A percentile compares a stretch with the other conserved stretches of the same genome.
phyloP scores from a whole-genome alignment of 2,888 invertebrate species.

The Machimus atricapillus region DNA sequence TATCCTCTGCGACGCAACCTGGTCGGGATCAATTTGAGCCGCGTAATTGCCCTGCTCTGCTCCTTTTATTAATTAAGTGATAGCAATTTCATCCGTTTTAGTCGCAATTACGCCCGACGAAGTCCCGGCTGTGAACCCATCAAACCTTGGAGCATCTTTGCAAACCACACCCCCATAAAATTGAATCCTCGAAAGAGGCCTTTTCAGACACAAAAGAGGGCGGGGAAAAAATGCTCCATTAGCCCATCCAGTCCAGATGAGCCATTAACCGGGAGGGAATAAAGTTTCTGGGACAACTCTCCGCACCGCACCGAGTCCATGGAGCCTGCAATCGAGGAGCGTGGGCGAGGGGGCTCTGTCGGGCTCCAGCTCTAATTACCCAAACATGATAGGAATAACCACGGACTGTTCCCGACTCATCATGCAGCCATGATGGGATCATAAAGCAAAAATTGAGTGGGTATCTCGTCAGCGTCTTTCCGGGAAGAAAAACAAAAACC shows the following conservation, averaged over 20 bases:
- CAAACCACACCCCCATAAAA: not conserved
- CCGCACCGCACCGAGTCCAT: not conserved
- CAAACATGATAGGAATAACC: slow-evolving; percentile 11
- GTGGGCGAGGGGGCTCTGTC: not conserved
- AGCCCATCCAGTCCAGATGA: not conserved
- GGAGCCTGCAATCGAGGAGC: not conserved
- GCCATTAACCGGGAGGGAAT: not conserved
- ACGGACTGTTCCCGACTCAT: not conserved
- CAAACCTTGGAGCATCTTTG: not conserved
- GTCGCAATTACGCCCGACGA: not conserved
- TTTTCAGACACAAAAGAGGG: not conserved
- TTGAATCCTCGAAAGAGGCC: not conserved
- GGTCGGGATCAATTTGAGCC: not conserved
- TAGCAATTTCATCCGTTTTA: not conserved
- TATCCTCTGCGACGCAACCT: not conserved
- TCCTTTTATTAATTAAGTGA: slow-evolving; percentile 11
- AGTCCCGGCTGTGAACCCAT: not conserved
- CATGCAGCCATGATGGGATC: slow-evolving; percentile 20
- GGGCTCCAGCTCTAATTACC: not conserved
- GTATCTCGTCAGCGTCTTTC: not conserved
- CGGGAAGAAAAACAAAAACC: not conserved
- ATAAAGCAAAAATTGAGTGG: slow-evolving; percentile 4
- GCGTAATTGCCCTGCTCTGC: not conserved
- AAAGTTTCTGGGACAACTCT: not conserved
- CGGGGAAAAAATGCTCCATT: not conserved